Evolutionary conservation across 2,888 invertebrate genomes (phyloP).

Genomic region (Diplolepis rosae): DNA sequence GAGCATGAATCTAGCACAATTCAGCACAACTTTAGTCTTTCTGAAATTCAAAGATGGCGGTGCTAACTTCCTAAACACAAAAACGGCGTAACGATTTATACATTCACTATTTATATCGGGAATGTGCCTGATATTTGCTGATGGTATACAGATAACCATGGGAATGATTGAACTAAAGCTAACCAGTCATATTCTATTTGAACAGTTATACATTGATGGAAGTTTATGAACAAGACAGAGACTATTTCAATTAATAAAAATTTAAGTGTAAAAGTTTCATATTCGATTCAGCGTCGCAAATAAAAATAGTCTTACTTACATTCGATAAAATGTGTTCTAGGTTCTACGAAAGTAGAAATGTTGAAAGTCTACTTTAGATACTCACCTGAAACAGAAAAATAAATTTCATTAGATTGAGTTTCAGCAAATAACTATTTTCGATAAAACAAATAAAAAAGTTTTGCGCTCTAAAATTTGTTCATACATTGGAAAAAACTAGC

Average conservation of each 20-base stretch:
- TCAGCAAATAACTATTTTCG: background rate
- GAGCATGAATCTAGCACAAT: too few relatives aligned
- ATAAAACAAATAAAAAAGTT: background rate
- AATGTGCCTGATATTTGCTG: background rate
- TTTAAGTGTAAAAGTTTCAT: too few relatives aligned
- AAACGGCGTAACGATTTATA: too few relatives aligned
- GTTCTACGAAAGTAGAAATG: background rate
- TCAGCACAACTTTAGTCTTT: too few relatives aligned
- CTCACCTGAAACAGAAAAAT: constrained; percentile 20
- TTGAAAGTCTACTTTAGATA: background rate
- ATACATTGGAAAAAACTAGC: background rate
- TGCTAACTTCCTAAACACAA: too few relatives aligned
- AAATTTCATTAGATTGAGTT: background rate
- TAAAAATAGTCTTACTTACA: background rate
- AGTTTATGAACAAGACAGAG: too few relatives aligned
- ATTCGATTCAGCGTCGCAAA: too few relatives aligned
- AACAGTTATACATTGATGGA: background rate
- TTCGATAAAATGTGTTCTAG: background rate
- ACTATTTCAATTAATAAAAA: too few relatives aligned
- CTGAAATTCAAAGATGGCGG: too few relatives aligned
- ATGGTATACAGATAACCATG: background rate
- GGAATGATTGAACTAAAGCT: background rate
- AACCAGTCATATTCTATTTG: background rate
- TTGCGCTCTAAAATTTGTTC: background rate
- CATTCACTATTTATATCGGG: background rate